phyloP scores from a whole-genome alignment of 1,140 invertebrate species.

The Hycleus phaleratus region DNA sequence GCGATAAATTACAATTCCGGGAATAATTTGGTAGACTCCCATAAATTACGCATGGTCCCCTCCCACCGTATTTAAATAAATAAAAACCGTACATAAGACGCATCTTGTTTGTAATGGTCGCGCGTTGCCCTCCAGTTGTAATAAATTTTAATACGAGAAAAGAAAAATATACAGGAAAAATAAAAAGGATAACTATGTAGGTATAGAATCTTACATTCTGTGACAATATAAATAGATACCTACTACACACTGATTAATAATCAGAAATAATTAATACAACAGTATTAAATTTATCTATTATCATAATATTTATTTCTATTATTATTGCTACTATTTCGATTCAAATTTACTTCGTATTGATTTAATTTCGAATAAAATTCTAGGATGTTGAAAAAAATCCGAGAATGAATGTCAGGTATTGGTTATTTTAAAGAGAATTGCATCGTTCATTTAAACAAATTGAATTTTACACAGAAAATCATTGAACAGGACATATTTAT shows the following conservation, averaged over 20 bases:
- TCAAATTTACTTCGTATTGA: too few species aligned
- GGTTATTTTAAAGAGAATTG: constrained; percentile 17
- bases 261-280: background rate
- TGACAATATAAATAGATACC: constrained; percentile 24
- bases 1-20: constrained; percentile 14
- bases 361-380: too few species aligned
- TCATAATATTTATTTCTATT: too few species aligned
- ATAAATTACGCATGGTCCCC: constrained; percentile 12
- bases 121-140: constrained; percentile 10
- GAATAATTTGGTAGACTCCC: constrained; percentile 15
- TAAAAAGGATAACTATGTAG: constrained; percentile 11
- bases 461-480: constrained; percentile 34
- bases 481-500: constrained; percentile 37
- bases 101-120: constrained; percentile 8
- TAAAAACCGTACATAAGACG: constrained; percentile 11
- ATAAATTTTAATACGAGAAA: background rate
- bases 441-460: constrained; percentile 31
- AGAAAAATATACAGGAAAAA: background rate
- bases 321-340: too few species aligned
- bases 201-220: constrained; percentile 16
- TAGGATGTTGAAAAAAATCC: too few species aligned
- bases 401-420: too few species aligned
- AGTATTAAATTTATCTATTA: too few species aligned
- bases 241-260: constrained; percentile 14
- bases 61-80: constrained; percentile 16